Base-by-base conservation (phyloP, 2,888 invertebrate species). In the Brachypterus glaber region DNA sequence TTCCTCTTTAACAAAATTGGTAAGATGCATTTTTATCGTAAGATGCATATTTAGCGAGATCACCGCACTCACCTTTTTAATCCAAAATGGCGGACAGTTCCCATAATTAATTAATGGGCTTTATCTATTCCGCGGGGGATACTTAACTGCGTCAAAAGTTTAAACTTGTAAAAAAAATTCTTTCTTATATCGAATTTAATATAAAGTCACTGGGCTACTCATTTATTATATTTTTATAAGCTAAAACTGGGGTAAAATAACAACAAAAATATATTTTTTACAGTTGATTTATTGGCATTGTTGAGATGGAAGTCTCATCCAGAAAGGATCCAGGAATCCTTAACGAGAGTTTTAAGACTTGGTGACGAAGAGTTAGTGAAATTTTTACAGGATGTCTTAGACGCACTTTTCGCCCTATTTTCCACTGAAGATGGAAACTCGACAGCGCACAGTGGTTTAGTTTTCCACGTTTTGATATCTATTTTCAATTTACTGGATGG, bases 251-350 rank as follows among this genome's bases (percentile, higher is more conserved):
- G 9, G 7, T 7, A 21, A 21, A 21, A 21, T 21, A 21, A 21
- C 9, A 9, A 21, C 5, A 5, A 21, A 21, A 21, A 21, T 21
- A 21, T 7, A 21, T 5, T 21, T 21, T 34, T 67, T 65, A 40
- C 66, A 85, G 85, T 82, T 55, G 92, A 95, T 67, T 69, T 95
- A 17, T 65, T 95, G 43, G 87, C 89, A 3, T 66, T 95, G 29
- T 69, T 96, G 2, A 87, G 92, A 62, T 95, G 95, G 95, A 85
- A 89, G 48, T 82, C 85, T 0, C 82, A 85, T 52, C 89, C 89
- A 0, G 88, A 90, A 48, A 77, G 81, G 51, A 87, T 93, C 35
- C 82, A 86, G 55, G 87, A 89, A 47, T 89, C 90, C 0, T 66
- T 95, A 9, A 77, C 84, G 1, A 74, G 87, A 33, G 85, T 93